phyloP scores from a whole-genome alignment of 1,140 invertebrate species.

The Zaprionus capensis region DNA sequence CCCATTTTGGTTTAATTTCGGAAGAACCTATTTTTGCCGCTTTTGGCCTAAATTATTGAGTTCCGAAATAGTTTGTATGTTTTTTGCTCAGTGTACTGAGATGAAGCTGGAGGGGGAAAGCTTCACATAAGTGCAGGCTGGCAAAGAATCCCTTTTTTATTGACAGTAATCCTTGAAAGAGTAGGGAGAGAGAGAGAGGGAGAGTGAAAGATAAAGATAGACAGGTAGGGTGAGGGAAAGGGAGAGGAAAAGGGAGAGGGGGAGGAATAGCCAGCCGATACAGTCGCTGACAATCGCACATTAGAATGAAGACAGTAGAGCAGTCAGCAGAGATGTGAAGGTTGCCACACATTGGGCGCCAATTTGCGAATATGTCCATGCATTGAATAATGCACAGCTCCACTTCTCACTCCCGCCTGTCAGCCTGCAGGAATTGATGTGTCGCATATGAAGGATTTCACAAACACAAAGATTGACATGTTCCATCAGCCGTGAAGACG shows the following conservation, averaged over 20 bases:
- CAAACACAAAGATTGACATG: constrained; percentile 37
- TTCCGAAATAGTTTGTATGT: background rate
- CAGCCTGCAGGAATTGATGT: background rate
- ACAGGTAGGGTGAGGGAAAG: background rate
- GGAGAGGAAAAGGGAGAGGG: background rate
- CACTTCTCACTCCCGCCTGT: background rate
- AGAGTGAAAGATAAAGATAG: background rate
- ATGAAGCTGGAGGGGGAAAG: constrained; percentile 8
- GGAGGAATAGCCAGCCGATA: constrained; percentile 26
- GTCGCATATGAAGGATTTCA: background rate
- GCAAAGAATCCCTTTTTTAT: constrained; percentile 71
- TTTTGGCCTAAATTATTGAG: background rate
- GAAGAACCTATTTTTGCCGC: too few species aligned
- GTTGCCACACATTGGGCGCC: background rate
- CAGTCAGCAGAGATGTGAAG: background rate
- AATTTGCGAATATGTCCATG: background rate
- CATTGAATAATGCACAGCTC: constrained; percentile 38
- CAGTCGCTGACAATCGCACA: constrained; percentile 78
- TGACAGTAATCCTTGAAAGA: constrained; percentile 81
- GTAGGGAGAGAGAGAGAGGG: background rate
- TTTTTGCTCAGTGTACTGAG: constrained; percentile 37
- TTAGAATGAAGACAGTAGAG: constrained; percentile 62
- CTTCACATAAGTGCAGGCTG: constrained; percentile 22
- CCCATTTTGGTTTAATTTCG: background rate
- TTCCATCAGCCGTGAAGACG: constrained; percentile 43